Conservation (phyloP, 2,797 vertebrate species). For the Xyrichtys novacula region DNA sequence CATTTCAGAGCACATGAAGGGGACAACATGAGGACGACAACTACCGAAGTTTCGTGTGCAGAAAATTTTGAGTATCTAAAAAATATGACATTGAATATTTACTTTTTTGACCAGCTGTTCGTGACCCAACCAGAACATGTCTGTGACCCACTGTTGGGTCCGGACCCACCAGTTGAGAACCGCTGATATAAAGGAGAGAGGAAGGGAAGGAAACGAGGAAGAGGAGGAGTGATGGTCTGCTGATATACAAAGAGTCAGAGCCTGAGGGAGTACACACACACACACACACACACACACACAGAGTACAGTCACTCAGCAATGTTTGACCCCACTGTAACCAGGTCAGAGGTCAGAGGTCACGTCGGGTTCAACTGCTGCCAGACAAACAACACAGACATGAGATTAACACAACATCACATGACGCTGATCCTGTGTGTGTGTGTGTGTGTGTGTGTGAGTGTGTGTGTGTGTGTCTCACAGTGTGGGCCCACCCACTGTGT, state of each 20-base stretch:
- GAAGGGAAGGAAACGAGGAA: neutral
- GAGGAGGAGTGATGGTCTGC: neutral
- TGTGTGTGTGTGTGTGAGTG: conserved; percentile 15
- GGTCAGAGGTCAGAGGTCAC: conserved; percentile 38
- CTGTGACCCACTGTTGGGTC: too few relatives aligned
- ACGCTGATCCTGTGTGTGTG: conserved; percentile 7
- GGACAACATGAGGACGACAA: too few relatives aligned
- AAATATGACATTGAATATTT: too few relatives aligned
- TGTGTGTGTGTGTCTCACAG: conserved; percentile 14
- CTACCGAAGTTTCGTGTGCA: too few relatives aligned
- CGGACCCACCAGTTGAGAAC: too few relatives aligned
- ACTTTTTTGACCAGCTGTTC: too few relatives aligned
- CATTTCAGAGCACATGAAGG: too few relatives aligned
- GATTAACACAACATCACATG: conserved; percentile 48
- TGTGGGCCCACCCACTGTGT: conserved; percentile 12
- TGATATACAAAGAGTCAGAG: conserved; percentile 42
- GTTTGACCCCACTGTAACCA: neutral
- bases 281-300: conserved; percentile 11
- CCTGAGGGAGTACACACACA: conserved; percentile 15
- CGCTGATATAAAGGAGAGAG: too few relatives aligned
- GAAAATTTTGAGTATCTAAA: too few relatives aligned
- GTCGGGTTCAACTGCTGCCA: conserved; percentile 25
- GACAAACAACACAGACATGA: conserved; percentile 35
- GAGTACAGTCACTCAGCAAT: neutral
- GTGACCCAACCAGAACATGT: too few relatives aligned